phyloP scores from a whole-genome alignment of 2,888 invertebrate species.

The Tetramorium bicarinatum region DNA sequence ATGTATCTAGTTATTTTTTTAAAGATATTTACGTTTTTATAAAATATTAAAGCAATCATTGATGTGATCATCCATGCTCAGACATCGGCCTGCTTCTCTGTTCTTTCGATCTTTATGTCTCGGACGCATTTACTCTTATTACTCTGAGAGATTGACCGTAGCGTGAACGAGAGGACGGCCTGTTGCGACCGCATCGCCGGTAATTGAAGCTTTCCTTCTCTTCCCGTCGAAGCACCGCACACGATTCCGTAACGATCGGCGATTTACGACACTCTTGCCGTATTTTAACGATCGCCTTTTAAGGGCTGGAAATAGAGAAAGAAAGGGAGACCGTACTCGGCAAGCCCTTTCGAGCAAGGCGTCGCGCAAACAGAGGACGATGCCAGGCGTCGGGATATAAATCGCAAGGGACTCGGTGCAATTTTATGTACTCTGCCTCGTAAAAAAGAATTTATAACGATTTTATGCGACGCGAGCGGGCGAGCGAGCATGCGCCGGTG shows the following conservation, averaged over 20 bases:
- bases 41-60: background rate
- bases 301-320: constrained; percentile 36
- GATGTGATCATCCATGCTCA: constrained; percentile 10
- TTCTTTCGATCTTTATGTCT: background rate
- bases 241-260: constrained; percentile 66
- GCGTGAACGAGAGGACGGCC: constrained; percentile 30
- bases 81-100: background rate
- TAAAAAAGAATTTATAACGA: constrained; percentile 60
- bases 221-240: constrained; percentile 39
- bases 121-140: constrained; percentile 44
- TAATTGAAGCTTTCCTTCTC: constrained; percentile 68
- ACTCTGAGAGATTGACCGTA: constrained; percentile 57
- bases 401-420: constrained; percentile 50
- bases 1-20: background rate
- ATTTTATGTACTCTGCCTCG: constrained; percentile 58
- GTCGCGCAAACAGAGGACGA: constrained; percentile 52
- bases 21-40: background rate
- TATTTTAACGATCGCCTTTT: constrained; percentile 67
- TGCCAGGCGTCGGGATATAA: constrained; percentile 57
- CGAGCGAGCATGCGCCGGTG: constrained; percentile 32
- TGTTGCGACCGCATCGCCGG: constrained; percentile 59
- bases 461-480: constrained; percentile 51
- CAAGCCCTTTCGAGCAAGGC: constrained; percentile 16
- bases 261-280: constrained; percentile 67
- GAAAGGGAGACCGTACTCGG: background rate